These are phyloP conservation scores for Amiota communis DNA, from an alignment of 2,888 invertebrate genomes.

Conservation along the genomic window DNA sequence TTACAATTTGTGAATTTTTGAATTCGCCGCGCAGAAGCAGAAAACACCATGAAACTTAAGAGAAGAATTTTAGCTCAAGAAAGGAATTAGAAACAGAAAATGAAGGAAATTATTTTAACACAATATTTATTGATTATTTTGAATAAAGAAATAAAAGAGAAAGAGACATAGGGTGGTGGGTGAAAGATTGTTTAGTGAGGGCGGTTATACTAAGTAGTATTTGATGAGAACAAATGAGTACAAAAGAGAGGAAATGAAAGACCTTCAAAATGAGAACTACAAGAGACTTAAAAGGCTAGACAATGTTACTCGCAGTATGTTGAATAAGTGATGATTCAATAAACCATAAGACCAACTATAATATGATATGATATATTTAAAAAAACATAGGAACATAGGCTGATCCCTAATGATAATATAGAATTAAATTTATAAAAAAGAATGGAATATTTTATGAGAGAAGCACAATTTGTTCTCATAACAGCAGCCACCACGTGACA, in stretches of 20 bases:
- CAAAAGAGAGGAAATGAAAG: background rate
- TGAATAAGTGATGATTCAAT: too few relatives aligned
- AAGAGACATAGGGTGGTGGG: background rate
- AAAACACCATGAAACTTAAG: slow-evolving; percentile 9
- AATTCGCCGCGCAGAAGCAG: slow-evolving; percentile 34
- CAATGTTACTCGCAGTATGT: background rate
- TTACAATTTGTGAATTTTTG: slow-evolving; percentile 24
- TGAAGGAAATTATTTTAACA: slow-evolving; percentile 44
- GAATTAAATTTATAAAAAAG: too few relatives aligned
- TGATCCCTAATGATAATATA: too few relatives aligned
- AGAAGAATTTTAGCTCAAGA: background rate
- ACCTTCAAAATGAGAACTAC: background rate
- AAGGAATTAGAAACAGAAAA: slow-evolving; percentile 9
- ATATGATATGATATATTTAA: too few relatives aligned
- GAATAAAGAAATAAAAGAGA: background rate
- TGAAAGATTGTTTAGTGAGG: background rate
- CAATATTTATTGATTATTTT: slow-evolving; percentile 61
- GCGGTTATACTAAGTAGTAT: background rate
- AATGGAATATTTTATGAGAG: too few relatives aligned
- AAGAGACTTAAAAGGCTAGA: background rate
- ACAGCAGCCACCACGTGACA: background rate
- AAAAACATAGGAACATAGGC: too few relatives aligned
- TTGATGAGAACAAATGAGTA: background rate
- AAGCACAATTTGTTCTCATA: background rate
- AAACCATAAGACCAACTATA: too few relatives aligned